Evolutionary conservation across 2,888 invertebrate species (phyloP), one percentile per base, ranked within the genome.

Genomic region (Ophioninae sp.): DNA sequence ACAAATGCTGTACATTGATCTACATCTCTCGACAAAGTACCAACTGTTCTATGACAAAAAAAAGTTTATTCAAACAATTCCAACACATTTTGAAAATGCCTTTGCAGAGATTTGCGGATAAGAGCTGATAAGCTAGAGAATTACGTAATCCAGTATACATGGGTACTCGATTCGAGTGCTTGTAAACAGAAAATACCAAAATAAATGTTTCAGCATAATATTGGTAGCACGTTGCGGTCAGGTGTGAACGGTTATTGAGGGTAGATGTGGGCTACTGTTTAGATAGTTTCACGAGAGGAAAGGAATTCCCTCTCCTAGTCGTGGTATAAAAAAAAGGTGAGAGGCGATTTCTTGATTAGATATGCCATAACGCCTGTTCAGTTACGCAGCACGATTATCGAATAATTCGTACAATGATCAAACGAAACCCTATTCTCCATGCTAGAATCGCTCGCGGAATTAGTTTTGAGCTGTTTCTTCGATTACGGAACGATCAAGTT

Each of bases 181-280:
- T 87, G 91, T 91, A 91, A 91, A 91, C 90, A 91, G 88, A 89
- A 87, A 87, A 87, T 91, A 90, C 87, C 90, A 90, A 90, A 92
- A 92, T 87, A 87, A 82, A 89, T 90, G 89, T 88, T 90, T 87
- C 59, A 81, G 78, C 39, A 73, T 67, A 44, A 59, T 67, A 39
- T 74, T 80, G 64, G 68, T 69, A 69, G 56, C 65, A 68, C 87
- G 89, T 88, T 88, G 90, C 88, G 90, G 90, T 90, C 89, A 88
- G 88, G 89, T 91, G 89, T 91, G 90, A 92, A 90, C 90, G 89
- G 89, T 86, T 91, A 90, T 91, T 89, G 90, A 91, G 91, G 51
- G 91, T 91, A 89, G 89, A 90, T 89, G 86, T 87, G 85, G 85
- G 88, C 87, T 86, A 87, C 88, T 86, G 88, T 86, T 87, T 85